Base-by-base conservation (phyloP, 2,797 vertebrate species). In the Hypotaenidia okinawae region DNA sequence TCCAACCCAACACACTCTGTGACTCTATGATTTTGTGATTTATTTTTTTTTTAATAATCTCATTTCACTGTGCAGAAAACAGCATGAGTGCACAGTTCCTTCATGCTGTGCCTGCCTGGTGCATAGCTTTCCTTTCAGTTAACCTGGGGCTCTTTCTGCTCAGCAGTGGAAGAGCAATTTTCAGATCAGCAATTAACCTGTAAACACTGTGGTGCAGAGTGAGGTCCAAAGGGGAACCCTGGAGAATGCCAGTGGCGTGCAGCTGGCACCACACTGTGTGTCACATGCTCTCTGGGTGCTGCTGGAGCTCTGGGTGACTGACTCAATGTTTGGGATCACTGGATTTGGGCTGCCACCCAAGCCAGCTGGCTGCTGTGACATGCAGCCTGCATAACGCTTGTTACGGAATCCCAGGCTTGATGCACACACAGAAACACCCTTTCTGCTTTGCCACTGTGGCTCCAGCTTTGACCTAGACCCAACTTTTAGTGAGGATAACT, bases 401-500 rank as follows among this genome's bases (percentile, higher is more conserved):
- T 55, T 23, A 10, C 24, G 7, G 72, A 16, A 14, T 30, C 59
- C 80, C 84, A 49, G 47, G 7, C 15, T 13, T 24, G 30, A 13
- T 61, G 68, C 51, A 51, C 28, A 1, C 21, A 13, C 68, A 35
- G 27, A 73, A 16, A 35, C 8, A 64, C 13, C 37, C 32, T 55
- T 51, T 70, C 43, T 77, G 68, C 39, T 49, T 32, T 49, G 59
- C 68, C 68, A 28, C 19, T 24, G 51, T 19, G 61, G 45, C 87
- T 85, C 59, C 4, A 75, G 59, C 21, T 64, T 87, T 80, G 80
- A 73, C 16, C 77, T 63, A 32, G 11, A 33, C 41, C 52, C 58
- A 37, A 1, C 16, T n/a, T 23, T 0, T 8, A 47, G 49, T 0
- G 1, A 80, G 55, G n/a, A 49, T 73, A 28, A 37, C 11, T n/a